Evolutionary conservation across 2,888 invertebrate species (phyloP), one percentile per base, ranked within the genome.

Genomic region (Plagodis dolabraria): DNA sequence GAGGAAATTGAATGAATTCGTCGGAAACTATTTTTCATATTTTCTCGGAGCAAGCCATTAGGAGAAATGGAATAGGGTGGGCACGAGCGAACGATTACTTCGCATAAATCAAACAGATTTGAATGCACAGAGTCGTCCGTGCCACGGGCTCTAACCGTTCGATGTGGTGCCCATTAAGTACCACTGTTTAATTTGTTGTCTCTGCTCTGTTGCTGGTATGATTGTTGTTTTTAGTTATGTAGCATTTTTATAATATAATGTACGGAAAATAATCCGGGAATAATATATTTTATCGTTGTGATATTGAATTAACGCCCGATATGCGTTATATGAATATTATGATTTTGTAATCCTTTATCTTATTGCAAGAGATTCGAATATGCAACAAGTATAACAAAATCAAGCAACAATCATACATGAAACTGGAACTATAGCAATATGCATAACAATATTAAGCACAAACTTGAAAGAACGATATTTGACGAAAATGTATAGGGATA

Each of bases 81-180:
- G 67, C 68, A 72, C 68, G 68, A 72, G 65, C 74, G 77, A 77
- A 74, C 83, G 79, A 80, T 82, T 76, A 78, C 79, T 80, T 74
- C 77, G 80, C 82, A 86, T 86, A 86, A 86, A 86, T 85, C 85
- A 86, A 78, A 79, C 75, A 79, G 83, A 84, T 85, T 86, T 81
- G 83, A 84, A 85, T 86, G 77, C 80, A 69, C 69, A 65, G 76
- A 57, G 60, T 63, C 78, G 74, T 67, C 72, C 72, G 69, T 58
- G 65, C 69, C 67, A 70, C 71, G 70, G 72, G 70, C 78, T 76
- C 78, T 75, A 76, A 77, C 73, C 49, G 48, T 40, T 71, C 79
- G 76, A 81, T 83, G 80, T 78, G 78, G 53, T 63, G 49, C 67
- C 65, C 67, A 66, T 68, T 70, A 67, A 65, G 51, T 53, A 48